Evolutionary conservation across 2,797 vertebrate genomes (phyloP), one percentile per base, ranked within the genome.

Genomic region (Poecilia wingei): DNA sequence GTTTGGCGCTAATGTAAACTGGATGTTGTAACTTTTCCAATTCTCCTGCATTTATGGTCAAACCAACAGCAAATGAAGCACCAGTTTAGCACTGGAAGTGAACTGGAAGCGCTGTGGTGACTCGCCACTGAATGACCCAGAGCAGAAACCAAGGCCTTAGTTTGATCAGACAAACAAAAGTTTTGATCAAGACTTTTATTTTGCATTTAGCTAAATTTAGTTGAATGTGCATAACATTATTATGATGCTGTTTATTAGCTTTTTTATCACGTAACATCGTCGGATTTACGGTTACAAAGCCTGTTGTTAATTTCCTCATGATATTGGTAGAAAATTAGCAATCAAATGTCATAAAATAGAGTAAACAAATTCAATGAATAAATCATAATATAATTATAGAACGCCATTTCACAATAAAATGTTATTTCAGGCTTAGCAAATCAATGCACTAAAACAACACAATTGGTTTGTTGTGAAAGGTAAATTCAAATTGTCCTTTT

Each of bases 401-500:
- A 33, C 36, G 10, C 16, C 6, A 12, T 68, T 68, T 68, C 64
- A 25, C 64, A 68, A 68, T 10, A 13, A 41, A 75, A 49, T 22
- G 22, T 1, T 13, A 39, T 39, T 39, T 36, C 8, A 49, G 31
- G 22, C 59, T 16, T 6, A 36, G 12, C 18, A 36, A 49, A 66
- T 47, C n/a, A 25, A 49, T n/a, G 12, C 20, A 47, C 5, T 53
- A 41, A 39, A 47, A 36, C 2, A 79, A 78, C 31, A 68, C 1
- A 12, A 33, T 0, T 8, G 36, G 18, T 51, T 1, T 39, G 10
- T 76, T 25, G 7, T 41, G 18, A 43, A 57, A 28, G 74, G 28
- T 31, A 46, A 78, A 79, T 28, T 47, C 7, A 77, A 55, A 72
- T 22, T 22, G 6, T 59, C 0, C 49, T 61, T 79, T 70, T 45